phyloP scores from a whole-genome alignment of 2,797 vertebrate species.

The Graptemys geographica region DNA sequence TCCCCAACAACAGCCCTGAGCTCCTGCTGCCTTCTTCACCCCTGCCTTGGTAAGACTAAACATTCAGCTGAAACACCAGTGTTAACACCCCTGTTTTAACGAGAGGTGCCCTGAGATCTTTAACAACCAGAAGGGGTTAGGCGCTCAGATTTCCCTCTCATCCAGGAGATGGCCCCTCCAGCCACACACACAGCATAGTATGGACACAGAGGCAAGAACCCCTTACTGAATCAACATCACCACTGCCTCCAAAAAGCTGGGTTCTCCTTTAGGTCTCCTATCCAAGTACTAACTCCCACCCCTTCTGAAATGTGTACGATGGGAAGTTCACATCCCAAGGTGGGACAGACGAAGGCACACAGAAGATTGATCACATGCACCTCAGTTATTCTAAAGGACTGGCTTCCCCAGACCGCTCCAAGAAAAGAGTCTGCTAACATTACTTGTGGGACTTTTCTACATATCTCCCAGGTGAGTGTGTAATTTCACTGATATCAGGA shows the following conservation, averaged over 20 bases:
- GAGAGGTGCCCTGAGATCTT: not conserved
- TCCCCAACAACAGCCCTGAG: not conserved
- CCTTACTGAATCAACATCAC: not conserved
- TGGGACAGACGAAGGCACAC: not conserved
- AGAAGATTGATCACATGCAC: not conserved
- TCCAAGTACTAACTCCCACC: not conserved
- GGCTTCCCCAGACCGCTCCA: too few species aligned
- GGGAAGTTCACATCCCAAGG: not conserved
- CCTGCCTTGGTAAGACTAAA: not conserved
- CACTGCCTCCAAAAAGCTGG: not conserved
- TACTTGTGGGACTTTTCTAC: not conserved
- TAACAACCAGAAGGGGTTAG: not conserved
- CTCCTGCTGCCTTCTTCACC: not conserved
- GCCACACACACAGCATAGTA: not conserved
- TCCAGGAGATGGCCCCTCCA: not conserved
- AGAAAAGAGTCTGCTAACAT: not conserved
- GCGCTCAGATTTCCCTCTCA: not conserved
- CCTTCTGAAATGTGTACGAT: not conserved
- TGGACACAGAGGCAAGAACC: not conserved
- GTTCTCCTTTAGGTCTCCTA: not conserved
- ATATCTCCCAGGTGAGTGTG: not conserved
- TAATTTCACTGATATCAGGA: not conserved
- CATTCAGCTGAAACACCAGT: not conserved
- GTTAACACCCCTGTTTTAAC: not conserved
- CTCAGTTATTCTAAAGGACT: not conserved